Percentiles rank a stretch among this genome's conserved stretches.
phyloP scores from a whole-genome alignment of 2,797 vertebrate genomes.

The Luscinia luscinia region DNA sequence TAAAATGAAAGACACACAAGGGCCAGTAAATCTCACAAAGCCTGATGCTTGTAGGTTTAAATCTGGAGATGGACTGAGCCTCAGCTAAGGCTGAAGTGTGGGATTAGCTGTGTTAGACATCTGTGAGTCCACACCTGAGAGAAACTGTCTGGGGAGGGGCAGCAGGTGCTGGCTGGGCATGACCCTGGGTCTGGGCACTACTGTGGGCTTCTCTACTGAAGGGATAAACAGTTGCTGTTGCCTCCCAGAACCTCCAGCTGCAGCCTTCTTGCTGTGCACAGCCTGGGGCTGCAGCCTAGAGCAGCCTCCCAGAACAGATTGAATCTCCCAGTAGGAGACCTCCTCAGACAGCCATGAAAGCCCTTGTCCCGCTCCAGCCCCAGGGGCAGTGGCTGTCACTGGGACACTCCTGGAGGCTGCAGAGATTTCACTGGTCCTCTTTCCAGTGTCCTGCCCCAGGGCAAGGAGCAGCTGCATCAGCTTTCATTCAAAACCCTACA shows the following conservation, averaged over 20 bases:
- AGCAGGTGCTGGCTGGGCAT: not conserved
- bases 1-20: not conserved
- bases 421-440: not conserved
- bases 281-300: not conserved
- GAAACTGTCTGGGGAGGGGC: not conserved
- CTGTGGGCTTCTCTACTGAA: not conserved
- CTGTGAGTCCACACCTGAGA: not conserved
- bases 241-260: not conserved
- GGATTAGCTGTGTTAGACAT: not conserved
- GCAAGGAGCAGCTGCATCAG: not conserved
- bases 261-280: not conserved
- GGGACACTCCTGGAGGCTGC: not conserved
- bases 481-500: fast-evolving
- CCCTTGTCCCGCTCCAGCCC: not conserved
- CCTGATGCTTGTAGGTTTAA: fast-evolving
- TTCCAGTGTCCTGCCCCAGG: fast-evolving
- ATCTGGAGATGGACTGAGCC: not conserved
- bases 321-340: not conserved
- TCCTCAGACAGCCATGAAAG: fast-evolving
- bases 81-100: not conserved
- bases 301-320: fast-evolving
- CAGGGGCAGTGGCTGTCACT: not conserved
- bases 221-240: not conserved
- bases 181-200: not conserved
- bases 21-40: not conserved